Evolutionary conservation across 92 coral and sea anemone genomes (phyloP), one percentile per base, ranked within the genome.

Genomic region (Ricordea florida): DNA sequence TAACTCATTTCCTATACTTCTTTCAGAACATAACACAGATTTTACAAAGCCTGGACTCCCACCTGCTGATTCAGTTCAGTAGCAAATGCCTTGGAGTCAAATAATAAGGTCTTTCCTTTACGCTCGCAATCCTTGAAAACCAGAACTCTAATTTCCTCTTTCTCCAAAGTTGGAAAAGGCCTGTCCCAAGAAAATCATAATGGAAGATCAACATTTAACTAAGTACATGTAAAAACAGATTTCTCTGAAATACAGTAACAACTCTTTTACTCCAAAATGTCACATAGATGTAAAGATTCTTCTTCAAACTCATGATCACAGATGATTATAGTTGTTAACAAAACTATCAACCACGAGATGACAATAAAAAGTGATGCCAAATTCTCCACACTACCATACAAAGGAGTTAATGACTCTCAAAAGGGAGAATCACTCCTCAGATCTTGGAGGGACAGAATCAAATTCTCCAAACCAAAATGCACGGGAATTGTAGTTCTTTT

Each of bases 101-200:
- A 94, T 40, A 94, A 69, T 36, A 94, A 66, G 26, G 90, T 88
- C 48, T 89, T 94, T 0, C 98, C 98, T 48, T 83, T 94, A 10
- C 93, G 77, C 51, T 94, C 98, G 83, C 90, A 87, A 34, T 94
- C 98, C 56, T 57, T 94, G 78, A 92, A 94, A 34, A 94, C 94
- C 31, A 94, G 66, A 22, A 94, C 85, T 75, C 97, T 78, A 36
- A 94, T 83, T 27, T 88, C 86, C 46, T 63, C 81, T 18, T 67
- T 80, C 21, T 86, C 97, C 36, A 94, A 55, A 20, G 55, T 50
- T 9, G 97, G 98, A 69, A 88, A 90, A 7, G 89, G 84, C 78
- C 98, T 94, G 62, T 41, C 10, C 26, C 45, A 29, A 69, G 7
- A 29, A 40, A 11, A 49, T 9, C 14, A 10, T 20, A n/a, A 52